A percentile compares a stretch with the other conserved stretches of the same genome.
Conservation (phyloP, 2,888 invertebrate genomes). For the Leptopilina drosophilae region DNA sequence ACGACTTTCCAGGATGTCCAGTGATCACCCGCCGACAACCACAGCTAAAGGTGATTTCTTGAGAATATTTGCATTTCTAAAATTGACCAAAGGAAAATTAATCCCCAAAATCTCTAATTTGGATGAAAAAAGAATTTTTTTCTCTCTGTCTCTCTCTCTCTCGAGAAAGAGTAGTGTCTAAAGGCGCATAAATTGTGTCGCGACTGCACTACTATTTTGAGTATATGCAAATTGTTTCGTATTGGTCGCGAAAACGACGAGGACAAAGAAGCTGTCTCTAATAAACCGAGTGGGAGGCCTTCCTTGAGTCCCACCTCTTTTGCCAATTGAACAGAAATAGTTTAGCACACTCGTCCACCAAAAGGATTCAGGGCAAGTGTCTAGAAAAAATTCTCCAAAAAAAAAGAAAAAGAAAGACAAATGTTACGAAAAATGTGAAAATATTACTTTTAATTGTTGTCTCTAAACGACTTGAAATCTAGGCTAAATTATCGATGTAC, state of each 20-base stretch:
- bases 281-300: constrained; percentile 29
- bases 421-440: too few relatives aligned
- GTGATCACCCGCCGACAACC: constrained; percentile 66
- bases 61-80: too few relatives aligned
- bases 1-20: constrained; percentile 67
- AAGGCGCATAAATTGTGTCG: constrained; percentile 46
- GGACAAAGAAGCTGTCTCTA: not conserved
- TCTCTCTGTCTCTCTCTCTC: not conserved
- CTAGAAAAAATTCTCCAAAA: not conserved
- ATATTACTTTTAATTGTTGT: too few relatives aligned
- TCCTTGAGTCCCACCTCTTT: constrained; percentile 25
- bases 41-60: constrained; percentile 60
- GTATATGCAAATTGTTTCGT: constrained; percentile 56
- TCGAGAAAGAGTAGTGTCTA: constrained; percentile 31
- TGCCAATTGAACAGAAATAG: constrained; percentile 27
- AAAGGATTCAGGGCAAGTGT: constrained; percentile 24
- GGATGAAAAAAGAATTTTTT: not conserved
- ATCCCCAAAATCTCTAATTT: too few relatives aligned
- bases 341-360: constrained; percentile 8
- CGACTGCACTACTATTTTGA: constrained; percentile 60
- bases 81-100: too few relatives aligned
- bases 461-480: too few relatives aligned
- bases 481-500: too few relatives aligned
- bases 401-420: too few relatives aligned
- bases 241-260: constrained; percentile 40